Conservation (phyloP, 1,140 invertebrate species). For the Solenopsis fugax region DNA sequence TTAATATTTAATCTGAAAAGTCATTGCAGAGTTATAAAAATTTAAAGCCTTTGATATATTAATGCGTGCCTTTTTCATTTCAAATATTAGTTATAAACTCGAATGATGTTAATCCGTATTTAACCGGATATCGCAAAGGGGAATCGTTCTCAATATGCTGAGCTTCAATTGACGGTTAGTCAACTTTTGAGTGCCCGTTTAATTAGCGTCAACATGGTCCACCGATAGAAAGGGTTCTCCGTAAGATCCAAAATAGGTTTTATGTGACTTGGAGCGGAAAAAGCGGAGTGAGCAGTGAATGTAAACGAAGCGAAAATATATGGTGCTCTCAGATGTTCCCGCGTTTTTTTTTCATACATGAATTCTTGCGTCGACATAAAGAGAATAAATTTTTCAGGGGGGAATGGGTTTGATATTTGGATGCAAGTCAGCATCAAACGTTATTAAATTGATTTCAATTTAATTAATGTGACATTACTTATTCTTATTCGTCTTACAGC, state of each 20-base stretch:
- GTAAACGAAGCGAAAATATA: conserved; percentile 6
- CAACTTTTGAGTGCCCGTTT: conserved; percentile 43
- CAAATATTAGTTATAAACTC: conserved; percentile 42
- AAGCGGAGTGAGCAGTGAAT: not conserved
- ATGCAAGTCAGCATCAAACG: no score
- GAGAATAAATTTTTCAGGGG: conserved; percentile 4
- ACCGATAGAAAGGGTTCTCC: conserved; percentile 36
- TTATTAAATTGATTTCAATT: no score
- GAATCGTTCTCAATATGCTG: conserved; percentile 6
- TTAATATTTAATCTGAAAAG: not conserved
- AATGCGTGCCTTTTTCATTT: conserved; percentile 35
- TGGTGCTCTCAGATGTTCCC: not conserved
- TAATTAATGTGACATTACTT: no score
- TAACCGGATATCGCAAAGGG: conserved; percentile 23
- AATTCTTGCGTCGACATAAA: not conserved
- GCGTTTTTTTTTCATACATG: conserved; percentile 8
- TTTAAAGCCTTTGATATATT: not conserved
- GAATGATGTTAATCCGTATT: conserved; percentile 37
- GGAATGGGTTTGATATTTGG: no score
- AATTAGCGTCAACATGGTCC: conserved; percentile 50
- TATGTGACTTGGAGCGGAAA: conserved; percentile 67
- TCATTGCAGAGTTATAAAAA: not conserved
- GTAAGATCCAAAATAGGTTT: conserved; percentile 66
- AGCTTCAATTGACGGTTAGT: conserved; percentile 52
- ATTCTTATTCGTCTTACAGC: no score